phyloP scores from a whole-genome alignment of 2,113 vertebrate genomes.

The Ursus arctos region DNA sequence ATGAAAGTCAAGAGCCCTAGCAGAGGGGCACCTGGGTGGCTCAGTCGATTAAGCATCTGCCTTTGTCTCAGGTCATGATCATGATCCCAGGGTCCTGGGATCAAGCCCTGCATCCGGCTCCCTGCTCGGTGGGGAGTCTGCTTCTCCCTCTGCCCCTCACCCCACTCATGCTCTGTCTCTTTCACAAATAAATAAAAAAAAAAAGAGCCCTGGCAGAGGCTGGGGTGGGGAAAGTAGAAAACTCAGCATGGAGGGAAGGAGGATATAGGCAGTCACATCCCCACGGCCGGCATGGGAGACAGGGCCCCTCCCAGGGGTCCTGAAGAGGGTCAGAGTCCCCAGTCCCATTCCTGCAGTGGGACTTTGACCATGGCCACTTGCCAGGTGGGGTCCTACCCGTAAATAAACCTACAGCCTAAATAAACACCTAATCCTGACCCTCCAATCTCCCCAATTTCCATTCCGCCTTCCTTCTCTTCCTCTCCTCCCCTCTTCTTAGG shows the following conservation, averaged over 20 bases:
- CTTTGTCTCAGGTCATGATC: no score
- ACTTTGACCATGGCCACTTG: not conserved
- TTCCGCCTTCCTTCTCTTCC: not conserved
- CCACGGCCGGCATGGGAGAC: not conserved
- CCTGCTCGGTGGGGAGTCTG: no score
- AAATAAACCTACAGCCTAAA: not conserved
- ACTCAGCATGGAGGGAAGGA: not conserved
- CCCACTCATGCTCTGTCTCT: no score
- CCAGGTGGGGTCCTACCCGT: no score
- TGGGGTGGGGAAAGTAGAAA: not conserved
- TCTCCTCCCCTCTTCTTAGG: rapidly evolving
- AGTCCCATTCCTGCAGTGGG: not conserved
- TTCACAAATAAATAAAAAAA: no score
- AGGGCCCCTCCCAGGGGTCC: not conserved
- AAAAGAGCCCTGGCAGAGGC: not conserved
- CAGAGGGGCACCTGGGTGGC: not conserved
- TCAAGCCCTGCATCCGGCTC: no score
- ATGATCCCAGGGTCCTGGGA: no score
- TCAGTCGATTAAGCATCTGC: no score
- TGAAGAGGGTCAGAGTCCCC: not conserved
- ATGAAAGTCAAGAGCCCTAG: not conserved
- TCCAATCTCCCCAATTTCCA: not conserved
- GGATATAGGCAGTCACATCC: not conserved
- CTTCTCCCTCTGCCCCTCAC: no score
- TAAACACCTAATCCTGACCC: not conserved